Evolutionary conservation across 2,888 invertebrate species (phyloP).

Genomic region (Criorhina ranunculi): DNA sequence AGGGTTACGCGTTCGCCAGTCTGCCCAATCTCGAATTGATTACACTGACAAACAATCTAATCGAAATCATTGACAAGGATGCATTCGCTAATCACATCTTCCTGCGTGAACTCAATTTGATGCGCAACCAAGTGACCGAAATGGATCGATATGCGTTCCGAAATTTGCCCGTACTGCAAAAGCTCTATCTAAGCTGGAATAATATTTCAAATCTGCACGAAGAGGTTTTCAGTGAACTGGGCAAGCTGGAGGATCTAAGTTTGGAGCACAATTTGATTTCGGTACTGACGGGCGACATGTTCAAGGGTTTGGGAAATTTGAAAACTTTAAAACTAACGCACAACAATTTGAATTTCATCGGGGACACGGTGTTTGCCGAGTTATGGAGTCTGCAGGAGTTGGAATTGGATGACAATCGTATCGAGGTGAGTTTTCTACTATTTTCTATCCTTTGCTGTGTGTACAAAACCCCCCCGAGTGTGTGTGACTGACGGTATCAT

Average conservation of each 20-base stretch:
- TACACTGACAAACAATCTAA: constrained; percentile 89
- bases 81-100: constrained; percentile 90
- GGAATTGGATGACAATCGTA: constrained; percentile 88
- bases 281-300: constrained; percentile 90
- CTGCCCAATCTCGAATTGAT: constrained; percentile 89
- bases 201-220: constrained; percentile 93
- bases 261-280: constrained; percentile 91
- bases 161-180: constrained; percentile 89
- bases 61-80: constrained; percentile 88
- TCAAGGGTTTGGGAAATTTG: constrained; percentile 90
- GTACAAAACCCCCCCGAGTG: not conserved
- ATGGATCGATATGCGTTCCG: constrained; percentile 90
- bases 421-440: constrained; percentile 85
- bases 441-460: not conserved
- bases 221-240: constrained; percentile 91
- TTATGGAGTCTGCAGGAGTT: constrained; percentile 90
- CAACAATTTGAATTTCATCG: constrained; percentile 91
- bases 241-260: constrained; percentile 91
- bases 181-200: constrained; percentile 93
- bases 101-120: constrained; percentile 89
- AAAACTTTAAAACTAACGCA: constrained; percentile 90
- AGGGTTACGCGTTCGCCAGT: constrained; percentile 90
- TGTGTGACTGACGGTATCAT: not conserved
- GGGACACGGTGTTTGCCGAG: constrained; percentile 92
- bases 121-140: constrained; percentile 91